Conservation (phyloP, 37 sponge, comb jelly and placozoan species). For the Cliona cf. orientalis region DNA sequence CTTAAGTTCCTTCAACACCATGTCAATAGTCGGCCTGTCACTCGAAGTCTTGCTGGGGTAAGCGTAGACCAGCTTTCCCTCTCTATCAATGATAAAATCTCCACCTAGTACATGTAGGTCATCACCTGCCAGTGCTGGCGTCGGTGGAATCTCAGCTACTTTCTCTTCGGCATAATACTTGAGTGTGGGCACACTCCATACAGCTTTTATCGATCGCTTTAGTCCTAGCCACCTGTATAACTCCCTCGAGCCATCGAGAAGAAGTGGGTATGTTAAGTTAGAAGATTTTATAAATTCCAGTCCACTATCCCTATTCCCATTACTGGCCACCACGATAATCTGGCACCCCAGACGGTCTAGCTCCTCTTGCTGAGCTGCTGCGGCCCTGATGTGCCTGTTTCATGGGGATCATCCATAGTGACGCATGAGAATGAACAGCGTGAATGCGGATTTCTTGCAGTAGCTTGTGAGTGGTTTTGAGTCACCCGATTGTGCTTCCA, state of each 20-base stretch:
- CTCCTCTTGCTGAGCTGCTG: not conserved
- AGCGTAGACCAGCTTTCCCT: conserved; percentile 47
- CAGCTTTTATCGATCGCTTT: conserved; percentile 13
- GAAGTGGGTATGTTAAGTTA: conserved; percentile 2
- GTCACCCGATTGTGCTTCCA: conserved; percentile 1
- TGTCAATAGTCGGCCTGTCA: conserved; percentile 65
- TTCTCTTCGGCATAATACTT: conserved; percentile 51
- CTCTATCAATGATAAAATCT: conserved; percentile 58
- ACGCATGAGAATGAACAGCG: conserved; percentile 52
- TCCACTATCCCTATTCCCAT: not conserved
- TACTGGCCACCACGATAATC: conserved; percentile 22
- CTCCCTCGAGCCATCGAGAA: conserved; percentile 15
- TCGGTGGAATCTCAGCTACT: not conserved
- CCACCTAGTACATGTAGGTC: conserved; percentile 71
- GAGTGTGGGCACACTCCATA: conserved; percentile 41
- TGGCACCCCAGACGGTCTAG: conserved; percentile 4
- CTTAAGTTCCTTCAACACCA: too few species aligned
- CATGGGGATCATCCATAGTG: conserved; percentile 77
- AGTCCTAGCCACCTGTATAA: conserved; percentile 62
- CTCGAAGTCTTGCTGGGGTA: conserved; percentile 39
- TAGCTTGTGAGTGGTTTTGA: not conserved
- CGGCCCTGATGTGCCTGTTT: conserved; percentile 39
- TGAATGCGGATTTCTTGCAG: conserved; percentile 35
- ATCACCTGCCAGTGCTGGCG: conserved; percentile 40
- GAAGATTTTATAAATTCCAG: conserved; percentile 24